Evolutionary conservation across 2,888 invertebrate genomes (phyloP).

Genomic region (Nomada lathburiana): DNA sequence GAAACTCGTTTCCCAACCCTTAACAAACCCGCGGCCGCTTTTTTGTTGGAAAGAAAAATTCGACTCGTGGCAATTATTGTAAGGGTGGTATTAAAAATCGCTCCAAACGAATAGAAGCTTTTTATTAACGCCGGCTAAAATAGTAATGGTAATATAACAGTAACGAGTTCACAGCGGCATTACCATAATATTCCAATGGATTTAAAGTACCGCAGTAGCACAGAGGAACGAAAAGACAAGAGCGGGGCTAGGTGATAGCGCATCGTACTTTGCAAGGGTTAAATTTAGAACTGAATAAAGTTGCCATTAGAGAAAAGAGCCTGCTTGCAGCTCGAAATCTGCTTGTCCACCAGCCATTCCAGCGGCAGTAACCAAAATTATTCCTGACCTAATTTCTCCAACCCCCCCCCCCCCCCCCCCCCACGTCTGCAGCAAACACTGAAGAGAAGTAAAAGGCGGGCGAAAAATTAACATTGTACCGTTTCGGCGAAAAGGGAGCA

Average conservation of each 20-base stretch:
- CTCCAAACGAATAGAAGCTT: no score
- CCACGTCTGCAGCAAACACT: neutral
- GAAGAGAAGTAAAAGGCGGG: neutral
- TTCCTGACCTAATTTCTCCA: constrained; percentile 6
- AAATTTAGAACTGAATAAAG: constrained; percentile 2
- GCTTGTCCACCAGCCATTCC: neutral
- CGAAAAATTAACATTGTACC: neutral
- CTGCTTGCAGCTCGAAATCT: neutral
- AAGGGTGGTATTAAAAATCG: neutral
- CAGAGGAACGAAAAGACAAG: no score
- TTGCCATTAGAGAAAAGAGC: neutral
- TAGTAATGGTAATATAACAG: no score
- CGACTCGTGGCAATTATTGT: neutral
- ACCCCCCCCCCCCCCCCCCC: no score
- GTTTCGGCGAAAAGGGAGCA: neutral
- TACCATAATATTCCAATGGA: no score
- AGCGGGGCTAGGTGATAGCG: neutral
- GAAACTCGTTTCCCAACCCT: constrained; percentile 27
- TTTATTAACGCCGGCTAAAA: no score
- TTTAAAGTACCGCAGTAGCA: no score
- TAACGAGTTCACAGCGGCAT: no score
- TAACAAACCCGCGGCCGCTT: neutral
- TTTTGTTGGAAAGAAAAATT: neutral
- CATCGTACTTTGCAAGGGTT: neutral
- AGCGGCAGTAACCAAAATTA: constrained; percentile 3